Base-by-base conservation (phyloP, 1,140 invertebrate species). In the Pachyrhynchus sulphureomaculatus region DNA sequence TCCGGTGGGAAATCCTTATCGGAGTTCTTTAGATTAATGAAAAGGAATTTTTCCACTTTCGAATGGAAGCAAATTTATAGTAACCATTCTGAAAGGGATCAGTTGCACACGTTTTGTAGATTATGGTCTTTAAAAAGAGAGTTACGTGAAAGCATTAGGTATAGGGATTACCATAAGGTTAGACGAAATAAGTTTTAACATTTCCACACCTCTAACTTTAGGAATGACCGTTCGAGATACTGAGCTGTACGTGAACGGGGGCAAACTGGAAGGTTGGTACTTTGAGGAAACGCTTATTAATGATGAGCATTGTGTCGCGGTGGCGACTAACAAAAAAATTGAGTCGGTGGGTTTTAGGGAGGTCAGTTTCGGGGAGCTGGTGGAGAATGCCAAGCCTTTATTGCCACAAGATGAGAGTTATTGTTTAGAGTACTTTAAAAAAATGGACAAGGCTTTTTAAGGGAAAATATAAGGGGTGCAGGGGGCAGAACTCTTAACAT, bases 111-210 rank as follows among this genome's bases (percentile, higher is more conserved):
- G 65, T 97, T 96, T 75, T 95, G 88, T 75, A 82, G 95, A 56
- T 45, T 62, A 72, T 98, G 95, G 95, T 89, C 90, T 65, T 78
- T 98, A n/a, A 98, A n/a, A 98, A 80, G 96, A 98, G 75, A 92
- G 92, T 75, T 95, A 94, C 75, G 88, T 95, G 0, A 98, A 98
- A 80, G 93, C 94, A 56, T 81, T 89, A 41, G 94, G 95, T 17
- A 78, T 88, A 13, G 95, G 95, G 20, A 87, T 98, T 36, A 87
- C 86, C 0, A 80, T 90, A 65, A 84, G 92, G 68, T 79, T 98
- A 17, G 76, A 83, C 63, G 80, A 86, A 62, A 83, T 97, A 18
- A 84, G 84, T 76, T 98, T 97, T 77, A 72, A 80, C 60, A 79
- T 91, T 20, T 79, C 81, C 51, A 81, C 84, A 18, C 72, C 17